Evolutionary conservation across 1,140 invertebrate species (phyloP), one percentile per base, ranked within the genome.

Genomic region (Drosophila sturtevanti): DNA sequence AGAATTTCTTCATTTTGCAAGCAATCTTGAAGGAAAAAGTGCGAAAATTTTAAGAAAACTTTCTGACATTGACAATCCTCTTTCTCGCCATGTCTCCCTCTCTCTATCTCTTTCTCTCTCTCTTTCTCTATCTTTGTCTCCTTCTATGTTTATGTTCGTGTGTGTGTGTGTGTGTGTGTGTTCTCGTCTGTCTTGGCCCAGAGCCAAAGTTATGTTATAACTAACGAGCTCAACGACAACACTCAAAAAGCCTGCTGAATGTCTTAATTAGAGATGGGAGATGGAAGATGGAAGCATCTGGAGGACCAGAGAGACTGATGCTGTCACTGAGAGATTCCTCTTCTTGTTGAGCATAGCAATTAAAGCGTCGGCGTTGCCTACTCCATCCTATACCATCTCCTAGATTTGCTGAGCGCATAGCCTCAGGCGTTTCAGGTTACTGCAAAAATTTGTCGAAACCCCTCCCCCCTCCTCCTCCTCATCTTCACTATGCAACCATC

Each of bases 191-290:
- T n/a, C 12, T 44, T 52, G 58, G 79, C 74, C 79, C 62, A 70
- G 56, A 87, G 84, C 79, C 82, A 87, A 87, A 87, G 84, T 87
- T 89, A 89, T 89, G 77, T 89, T 89, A 79, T 89, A 89, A 89
- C 84, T 89, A 89, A 89, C 84, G 85, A 89, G 84, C 84, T 89
- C 84, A 89, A 89, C 84, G 84, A 89, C 84, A 89, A 89, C 84
- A 89, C 84, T 89, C 84, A 77, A 89, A 48, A 73, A 63, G 41
- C 41, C 73, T 69, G 38, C 67, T 77, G 84, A 89, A 89, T 89
- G 84, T 80, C 84, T 89, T 89, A 89, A 89, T 89, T 89, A 89
- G 84, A 62, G 66, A 27, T 74, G 62, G 73, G 31, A 54, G 48
- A 55, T 14, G 16, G 41, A 24, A 18, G 11, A 31, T 44, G 41